phyloP scores from a whole-genome alignment of 2,113 vertebrate species.

The Gymnogyps californianus region DNA sequence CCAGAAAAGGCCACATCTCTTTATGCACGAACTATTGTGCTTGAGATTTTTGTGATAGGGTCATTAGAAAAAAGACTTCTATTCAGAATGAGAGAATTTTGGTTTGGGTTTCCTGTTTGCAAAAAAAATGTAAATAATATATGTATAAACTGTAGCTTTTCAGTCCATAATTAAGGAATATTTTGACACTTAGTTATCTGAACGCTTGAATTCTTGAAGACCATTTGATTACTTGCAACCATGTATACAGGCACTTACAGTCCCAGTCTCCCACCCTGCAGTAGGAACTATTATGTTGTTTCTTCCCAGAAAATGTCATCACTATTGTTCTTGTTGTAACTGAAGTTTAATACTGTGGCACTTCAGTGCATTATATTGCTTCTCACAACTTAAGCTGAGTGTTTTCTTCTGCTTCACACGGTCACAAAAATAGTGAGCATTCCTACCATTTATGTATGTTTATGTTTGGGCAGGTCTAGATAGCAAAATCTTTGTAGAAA shows the following conservation, averaged over 20 bases:
- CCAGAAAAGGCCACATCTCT: slow-evolving; percentile 31
- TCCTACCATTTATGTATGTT: not conserved
- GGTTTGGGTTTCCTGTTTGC: not conserved
- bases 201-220: not conserved
- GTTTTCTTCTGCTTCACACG: not conserved
- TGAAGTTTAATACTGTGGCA: not conserved
- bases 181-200: not conserved
- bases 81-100: not conserved
- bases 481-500: not conserved
- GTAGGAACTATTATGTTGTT: not conserved
- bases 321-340: not conserved
- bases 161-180: not conserved
- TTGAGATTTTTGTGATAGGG: not conserved
- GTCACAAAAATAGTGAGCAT: not conserved
- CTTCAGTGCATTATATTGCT: not conserved
- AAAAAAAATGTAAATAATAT: not conserved
- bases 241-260: too few species aligned
- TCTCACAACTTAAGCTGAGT: not conserved
- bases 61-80: not conserved
- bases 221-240: not conserved
- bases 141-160: not conserved
- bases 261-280: not conserved
- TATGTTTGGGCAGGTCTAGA: not conserved
- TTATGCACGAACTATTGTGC: not conserved
- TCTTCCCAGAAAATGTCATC: not conserved